Evolutionary conservation across 2,797 vertebrate genomes (phyloP).

Genomic region (Natrix natrix): DNA sequence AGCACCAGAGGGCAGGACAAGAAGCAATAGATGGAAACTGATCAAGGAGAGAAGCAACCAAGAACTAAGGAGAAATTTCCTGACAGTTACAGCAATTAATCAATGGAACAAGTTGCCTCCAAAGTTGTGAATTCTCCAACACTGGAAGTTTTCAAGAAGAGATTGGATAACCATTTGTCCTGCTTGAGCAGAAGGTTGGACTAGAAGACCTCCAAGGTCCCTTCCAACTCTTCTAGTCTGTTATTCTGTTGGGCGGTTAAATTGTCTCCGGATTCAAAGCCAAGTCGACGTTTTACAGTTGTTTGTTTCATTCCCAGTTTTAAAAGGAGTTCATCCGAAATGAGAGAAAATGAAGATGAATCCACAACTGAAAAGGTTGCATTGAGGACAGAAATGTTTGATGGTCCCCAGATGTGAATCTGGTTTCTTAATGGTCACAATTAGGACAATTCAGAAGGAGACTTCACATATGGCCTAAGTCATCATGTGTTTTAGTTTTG

Average conservation of each 20-base stretch:
- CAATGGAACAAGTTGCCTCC: rapidly evolving
- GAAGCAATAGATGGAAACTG: neutral
- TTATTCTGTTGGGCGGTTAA: neutral
- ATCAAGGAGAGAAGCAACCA: neutral
- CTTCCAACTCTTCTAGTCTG: neutral
- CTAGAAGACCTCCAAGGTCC: neutral
- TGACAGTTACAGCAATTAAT: neutral
- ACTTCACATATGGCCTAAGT: neutral
- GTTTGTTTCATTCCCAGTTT: neutral
- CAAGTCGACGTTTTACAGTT: neutral
- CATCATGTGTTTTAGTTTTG: neutral
- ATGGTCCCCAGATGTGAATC: neutral
- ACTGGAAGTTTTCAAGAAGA: neutral
- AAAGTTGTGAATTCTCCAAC: neutral
- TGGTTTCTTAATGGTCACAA: neutral
- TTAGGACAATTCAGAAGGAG: neutral
- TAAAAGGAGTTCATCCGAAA: neutral
- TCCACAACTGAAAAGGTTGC: neutral
- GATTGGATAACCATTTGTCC: neutral
- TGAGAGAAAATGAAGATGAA: neutral
- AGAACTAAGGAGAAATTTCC: neutral
- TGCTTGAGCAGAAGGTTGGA: neutral
- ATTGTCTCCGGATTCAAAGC: neutral
- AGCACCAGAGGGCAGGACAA: no score
- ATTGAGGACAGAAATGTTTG: neutral